A percentile compares a stretch with the other conserved stretches of the same genome.
Evolutionary conservation across 1,140 invertebrate species (phyloP).

Genomic region (Lasioglossum baleicum): DNA sequence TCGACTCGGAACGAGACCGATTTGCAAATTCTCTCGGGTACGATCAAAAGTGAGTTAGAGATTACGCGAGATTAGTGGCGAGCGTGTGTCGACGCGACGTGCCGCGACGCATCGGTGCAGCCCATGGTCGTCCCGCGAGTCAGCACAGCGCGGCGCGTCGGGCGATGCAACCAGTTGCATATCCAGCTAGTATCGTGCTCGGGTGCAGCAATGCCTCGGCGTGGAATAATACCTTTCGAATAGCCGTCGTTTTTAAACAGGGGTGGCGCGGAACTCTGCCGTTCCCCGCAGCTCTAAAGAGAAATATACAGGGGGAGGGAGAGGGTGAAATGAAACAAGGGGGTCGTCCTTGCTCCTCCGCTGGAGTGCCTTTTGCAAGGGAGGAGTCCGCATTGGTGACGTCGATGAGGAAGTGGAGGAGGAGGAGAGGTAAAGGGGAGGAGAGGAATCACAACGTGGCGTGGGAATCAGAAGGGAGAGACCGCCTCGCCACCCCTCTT

Average conservation of each 20-base stretch:
- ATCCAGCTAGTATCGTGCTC: not conserved
- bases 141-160: too few species aligned
- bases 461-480: conserved; percentile 64
- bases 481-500: conserved; percentile 51
- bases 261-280: conserved; percentile 38
- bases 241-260: conserved; percentile 5
- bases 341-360: conserved; percentile 35
- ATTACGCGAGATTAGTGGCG: conserved; percentile 3
- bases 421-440: conserved; percentile 50
- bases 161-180: conserved; percentile 39
- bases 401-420: conserved; percentile 47
- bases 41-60: conserved; percentile 15
- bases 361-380: conserved; percentile 44
- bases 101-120: not conserved
- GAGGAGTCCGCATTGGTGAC: conserved; percentile 48
- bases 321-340: conserved; percentile 35
- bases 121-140: too few species aligned
- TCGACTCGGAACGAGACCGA: too few species aligned
- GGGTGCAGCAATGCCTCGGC: not conserved
- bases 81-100: not conserved
- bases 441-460: conserved; percentile 50
- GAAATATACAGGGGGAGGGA: conserved; percentile 7
- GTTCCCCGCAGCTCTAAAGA: not conserved
- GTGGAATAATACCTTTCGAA: conserved; percentile 37
- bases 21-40: not conserved